These are phyloP conservation scores for Aplodontia rufa DNA, from an alignment of 2,113 vertebrate genomes.

Conservation along the genomic window DNA sequence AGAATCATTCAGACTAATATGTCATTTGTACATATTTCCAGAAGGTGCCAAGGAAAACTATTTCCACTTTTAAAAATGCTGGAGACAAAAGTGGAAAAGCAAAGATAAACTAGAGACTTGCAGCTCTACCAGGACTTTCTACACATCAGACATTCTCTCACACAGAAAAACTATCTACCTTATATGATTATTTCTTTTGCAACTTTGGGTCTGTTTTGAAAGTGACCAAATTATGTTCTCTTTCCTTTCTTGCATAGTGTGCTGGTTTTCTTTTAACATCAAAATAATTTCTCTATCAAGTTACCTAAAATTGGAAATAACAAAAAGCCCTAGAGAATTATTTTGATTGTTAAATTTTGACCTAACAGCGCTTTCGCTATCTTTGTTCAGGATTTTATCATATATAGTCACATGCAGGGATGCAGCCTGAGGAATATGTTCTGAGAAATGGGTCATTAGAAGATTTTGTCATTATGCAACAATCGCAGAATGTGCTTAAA, in stretches of 20 bases:
- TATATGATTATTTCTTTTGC: slow-evolving; percentile 21
- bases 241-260: neutral
- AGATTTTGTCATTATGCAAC: neutral
- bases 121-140: neutral
- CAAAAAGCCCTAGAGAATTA: neutral
- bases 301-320: neutral
- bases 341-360: neutral
- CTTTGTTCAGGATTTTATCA: slow-evolving; percentile 6
- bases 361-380: neutral
- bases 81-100: slow-evolving; percentile 16
- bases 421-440: neutral
- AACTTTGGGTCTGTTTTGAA: neutral
- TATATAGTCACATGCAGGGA: too few relatives aligned
- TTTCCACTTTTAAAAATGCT: neutral
- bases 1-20: neutral
- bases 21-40: slow-evolving; percentile 37
- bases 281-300: neutral
- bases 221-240: neutral
- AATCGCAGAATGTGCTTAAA: neutral
- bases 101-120: neutral
- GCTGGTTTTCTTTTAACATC: neutral
- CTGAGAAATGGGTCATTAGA: neutral
- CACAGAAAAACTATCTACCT: neutral
- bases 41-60: neutral
- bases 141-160: neutral